Conservation (phyloP, 2,888 invertebrate genomes). For the Alloscopus bannaensis region DNA sequence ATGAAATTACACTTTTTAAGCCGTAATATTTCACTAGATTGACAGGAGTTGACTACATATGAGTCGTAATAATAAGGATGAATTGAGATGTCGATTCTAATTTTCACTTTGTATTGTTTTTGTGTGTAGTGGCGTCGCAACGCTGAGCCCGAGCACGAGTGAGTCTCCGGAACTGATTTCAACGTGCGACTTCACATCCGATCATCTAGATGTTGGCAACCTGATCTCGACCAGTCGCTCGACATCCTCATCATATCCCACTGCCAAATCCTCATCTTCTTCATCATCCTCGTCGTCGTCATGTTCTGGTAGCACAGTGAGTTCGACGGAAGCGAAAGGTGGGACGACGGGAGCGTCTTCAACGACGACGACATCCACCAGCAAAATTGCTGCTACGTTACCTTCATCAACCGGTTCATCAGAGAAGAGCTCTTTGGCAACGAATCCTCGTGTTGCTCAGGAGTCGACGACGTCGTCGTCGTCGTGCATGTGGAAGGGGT, state of each 20-base stretch:
- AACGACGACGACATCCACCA: conserved; percentile 46
- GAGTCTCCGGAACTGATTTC: conserved; percentile 70
- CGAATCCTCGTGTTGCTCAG: conserved; percentile 64
- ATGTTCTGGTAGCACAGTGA: conserved; percentile 45
- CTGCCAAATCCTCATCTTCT: conserved; percentile 32
- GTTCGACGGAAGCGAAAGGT: conserved; percentile 53
- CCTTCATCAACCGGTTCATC: conserved; percentile 70
- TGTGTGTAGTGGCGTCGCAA: conserved; percentile 68
- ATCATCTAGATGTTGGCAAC: conserved; percentile 66
- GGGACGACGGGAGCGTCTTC: conserved; percentile 45
- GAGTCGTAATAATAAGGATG: too few species aligned
- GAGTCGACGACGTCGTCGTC: conserved; percentile 76
- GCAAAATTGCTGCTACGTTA: conserved; percentile 71
- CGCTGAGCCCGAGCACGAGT: conserved; percentile 69
- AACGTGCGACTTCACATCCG: conserved; percentile 69
- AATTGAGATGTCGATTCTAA: neutral
- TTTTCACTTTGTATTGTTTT: conserved; percentile 24
- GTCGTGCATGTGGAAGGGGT: conserved; percentile 89
- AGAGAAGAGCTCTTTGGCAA: conserved; percentile 57
- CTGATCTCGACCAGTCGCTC: conserved; percentile 62
- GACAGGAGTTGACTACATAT: neutral
- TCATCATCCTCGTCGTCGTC: conserved; percentile 64
- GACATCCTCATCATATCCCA: conserved; percentile 52
- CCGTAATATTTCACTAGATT: neutral
- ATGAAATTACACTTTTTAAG: too few species aligned